phyloP scores from a whole-genome alignment of 2,113 vertebrate species.

The Todiramphus chloris region DNA sequence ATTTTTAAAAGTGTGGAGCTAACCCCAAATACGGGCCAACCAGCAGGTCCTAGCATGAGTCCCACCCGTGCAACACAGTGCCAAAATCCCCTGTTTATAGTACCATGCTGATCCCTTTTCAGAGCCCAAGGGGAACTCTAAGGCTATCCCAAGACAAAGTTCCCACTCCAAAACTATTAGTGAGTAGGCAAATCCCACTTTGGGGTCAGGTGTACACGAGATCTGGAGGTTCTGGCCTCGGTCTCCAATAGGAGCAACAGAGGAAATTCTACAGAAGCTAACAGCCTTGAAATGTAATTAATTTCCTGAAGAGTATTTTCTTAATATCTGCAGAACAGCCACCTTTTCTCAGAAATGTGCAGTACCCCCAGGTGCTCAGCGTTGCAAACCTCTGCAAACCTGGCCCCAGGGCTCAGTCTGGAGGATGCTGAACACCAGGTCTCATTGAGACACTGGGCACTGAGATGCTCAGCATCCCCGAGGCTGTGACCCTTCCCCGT shows the following conservation, averaged over 20 bases:
- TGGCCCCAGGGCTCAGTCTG: not conserved
- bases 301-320: conserved; percentile 5
- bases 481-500: not conserved
- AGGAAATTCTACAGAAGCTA: conserved; percentile 11
- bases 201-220: not conserved
- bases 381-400: not conserved
- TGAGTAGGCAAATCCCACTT: not conserved
- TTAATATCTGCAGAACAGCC: not conserved
- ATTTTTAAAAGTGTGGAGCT: not conserved
- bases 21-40: not conserved
- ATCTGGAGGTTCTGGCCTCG: not conserved
- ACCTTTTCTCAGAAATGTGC: not conserved
- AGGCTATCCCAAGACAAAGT: not conserved
- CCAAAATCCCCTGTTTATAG: not conserved
- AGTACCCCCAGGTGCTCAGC: not conserved
- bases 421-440: not conserved
- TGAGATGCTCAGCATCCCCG: not conserved
- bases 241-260: not conserved
- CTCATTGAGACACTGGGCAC: rapidly evolving
- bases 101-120: not conserved
- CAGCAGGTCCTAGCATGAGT: not conserved
- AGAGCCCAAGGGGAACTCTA: not conserved
- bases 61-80: not conserved
- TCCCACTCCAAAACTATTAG: not conserved
- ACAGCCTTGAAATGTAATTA: not conserved